phyloP scores from a whole-genome alignment of 2,888 invertebrate genomes.

The Lamellibrachia columna region DNA sequence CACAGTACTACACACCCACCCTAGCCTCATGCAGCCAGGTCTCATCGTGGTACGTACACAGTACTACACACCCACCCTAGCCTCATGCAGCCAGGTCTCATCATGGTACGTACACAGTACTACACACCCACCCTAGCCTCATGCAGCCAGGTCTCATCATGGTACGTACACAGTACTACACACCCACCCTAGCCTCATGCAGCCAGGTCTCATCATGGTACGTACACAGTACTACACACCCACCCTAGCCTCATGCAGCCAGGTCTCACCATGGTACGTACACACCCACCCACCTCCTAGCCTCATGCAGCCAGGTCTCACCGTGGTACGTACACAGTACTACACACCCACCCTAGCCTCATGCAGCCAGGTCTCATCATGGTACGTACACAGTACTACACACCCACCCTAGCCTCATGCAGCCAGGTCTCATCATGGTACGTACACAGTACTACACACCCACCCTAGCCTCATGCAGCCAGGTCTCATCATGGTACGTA shows the following conservation, averaged over 20 bases:
- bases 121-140: too few relatives aligned
- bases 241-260: constrained; percentile 80
- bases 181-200: constrained; percentile 73
- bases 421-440: constrained; percentile 90
- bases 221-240: not conserved
- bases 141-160: constrained; percentile 98
- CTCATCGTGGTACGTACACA: constrained; percentile 75
- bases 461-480: constrained; percentile 80
- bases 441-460: too few relatives aligned
- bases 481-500: constrained; percentile 81
- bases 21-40: constrained; percentile 87
- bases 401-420: constrained; percentile 75
- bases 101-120: constrained; percentile 71
- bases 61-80: too few relatives aligned
- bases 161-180: constrained; percentile 53
- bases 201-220: constrained; percentile 90
- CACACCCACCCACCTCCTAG: too few relatives aligned
- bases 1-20: too few relatives aligned
- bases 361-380: constrained; percentile 98
- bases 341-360: too few relatives aligned
- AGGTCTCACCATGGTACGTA: constrained; percentile 81
- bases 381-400: constrained; percentile 53
- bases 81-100: constrained; percentile 93
- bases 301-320: constrained; percentile 93
- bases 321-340: constrained; percentile 71